Conservation (phyloP, 2,888 invertebrate species). For the Cantharis lateralis region DNA sequence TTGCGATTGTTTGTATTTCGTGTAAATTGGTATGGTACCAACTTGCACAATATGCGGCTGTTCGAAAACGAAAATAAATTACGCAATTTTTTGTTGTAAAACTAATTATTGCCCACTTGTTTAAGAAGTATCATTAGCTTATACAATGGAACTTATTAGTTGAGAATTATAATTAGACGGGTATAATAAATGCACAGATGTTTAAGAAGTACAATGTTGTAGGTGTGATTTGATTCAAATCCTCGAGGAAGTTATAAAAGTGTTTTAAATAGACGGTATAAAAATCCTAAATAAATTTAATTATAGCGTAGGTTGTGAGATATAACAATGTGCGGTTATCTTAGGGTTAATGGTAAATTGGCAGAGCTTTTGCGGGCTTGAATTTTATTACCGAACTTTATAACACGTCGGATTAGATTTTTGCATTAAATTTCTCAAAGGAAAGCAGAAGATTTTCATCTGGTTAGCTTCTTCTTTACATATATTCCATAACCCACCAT, state of each 20-base stretch:
- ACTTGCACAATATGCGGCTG: neutral
- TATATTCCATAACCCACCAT: neutral
- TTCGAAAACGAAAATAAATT: neutral
- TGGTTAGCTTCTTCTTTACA: neutral
- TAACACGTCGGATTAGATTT: neutral
- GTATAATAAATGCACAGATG: neutral
- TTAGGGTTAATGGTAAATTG: neutral
- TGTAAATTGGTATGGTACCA: neutral
- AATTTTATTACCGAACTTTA: neutral
- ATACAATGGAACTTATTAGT: neutral
- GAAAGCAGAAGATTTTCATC: neutral
- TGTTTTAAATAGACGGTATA: slow-evolving; percentile 1
- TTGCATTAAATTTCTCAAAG: neutral
- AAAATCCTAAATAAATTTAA: neutral
- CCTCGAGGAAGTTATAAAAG: slow-evolving; percentile 1
- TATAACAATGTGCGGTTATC: neutral
- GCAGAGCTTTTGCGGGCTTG: neutral
- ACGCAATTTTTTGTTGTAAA: neutral
- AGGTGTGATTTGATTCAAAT: neutral
- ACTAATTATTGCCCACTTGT: neutral
- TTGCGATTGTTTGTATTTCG: no score
- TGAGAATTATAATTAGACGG: neutral
- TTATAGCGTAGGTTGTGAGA: neutral
- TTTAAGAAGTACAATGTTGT: neutral
- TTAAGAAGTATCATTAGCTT: neutral